These are phyloP conservation scores for Aporophyla nigra DNA, from an alignment of 2,888 invertebrate genomes.

Conservation along the genomic window DNA sequence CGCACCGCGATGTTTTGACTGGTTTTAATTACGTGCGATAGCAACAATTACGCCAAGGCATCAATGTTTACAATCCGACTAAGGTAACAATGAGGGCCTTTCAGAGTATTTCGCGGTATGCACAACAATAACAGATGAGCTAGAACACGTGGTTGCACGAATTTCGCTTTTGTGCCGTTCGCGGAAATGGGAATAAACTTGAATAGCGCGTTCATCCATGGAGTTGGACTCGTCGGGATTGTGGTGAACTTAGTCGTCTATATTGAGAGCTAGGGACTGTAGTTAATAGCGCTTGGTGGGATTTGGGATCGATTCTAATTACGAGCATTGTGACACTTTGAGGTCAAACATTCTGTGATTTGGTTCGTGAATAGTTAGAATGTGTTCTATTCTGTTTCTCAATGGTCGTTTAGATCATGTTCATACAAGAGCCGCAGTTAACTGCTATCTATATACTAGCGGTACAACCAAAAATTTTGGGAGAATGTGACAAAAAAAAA, in stretches of 20 bases:
- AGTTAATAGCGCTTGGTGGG: conserved; percentile 11
- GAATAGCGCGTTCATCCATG: conserved; percentile 33
- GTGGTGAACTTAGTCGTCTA: conserved; percentile 15
- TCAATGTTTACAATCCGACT: conserved; percentile 75
- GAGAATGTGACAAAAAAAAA: not conserved
- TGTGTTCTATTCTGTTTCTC: conserved; percentile 7
- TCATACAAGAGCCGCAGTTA: not conserved
- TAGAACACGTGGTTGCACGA: conserved; percentile 66
- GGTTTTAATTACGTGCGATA: conserved; percentile 76
- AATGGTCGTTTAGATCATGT: not conserved
- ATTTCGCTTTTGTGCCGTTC: conserved; percentile 64
- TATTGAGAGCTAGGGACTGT: conserved; percentile 15
- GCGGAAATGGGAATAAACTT: conserved; percentile 56
- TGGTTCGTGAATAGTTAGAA: conserved; percentile 7
- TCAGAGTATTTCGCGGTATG: conserved; percentile 78
- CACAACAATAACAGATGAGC: conserved; percentile 81
- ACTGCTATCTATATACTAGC: not conserved
- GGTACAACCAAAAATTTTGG: not conserved
- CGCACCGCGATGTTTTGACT: conserved; percentile 66
- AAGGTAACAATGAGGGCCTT: conserved; percentile 80
- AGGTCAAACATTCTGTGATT: not conserved
- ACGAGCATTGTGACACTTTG: not conserved
- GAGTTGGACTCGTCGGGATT: conserved; percentile 16
- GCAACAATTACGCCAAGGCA: conserved; percentile 69
- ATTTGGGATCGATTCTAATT: conserved; percentile 4